Conservation (phyloP, 1,140 invertebrate species). For the Lamellibrachia luymesi region DNA sequence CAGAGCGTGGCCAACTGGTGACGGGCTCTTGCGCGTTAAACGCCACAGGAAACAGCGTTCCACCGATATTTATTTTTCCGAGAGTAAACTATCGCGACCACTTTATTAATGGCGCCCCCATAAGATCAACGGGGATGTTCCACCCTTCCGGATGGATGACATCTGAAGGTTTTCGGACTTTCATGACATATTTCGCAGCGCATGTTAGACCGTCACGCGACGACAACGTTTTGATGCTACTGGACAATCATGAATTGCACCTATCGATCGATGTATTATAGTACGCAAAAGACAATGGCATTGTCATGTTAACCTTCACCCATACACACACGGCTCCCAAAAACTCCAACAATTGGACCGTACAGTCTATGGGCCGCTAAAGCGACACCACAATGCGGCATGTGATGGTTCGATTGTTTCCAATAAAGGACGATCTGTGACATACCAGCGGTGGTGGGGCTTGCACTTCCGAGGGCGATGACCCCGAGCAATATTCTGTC, state of each 20-base stretch:
- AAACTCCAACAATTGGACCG: constrained; percentile 36
- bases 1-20: not conserved
- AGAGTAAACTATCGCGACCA: not conserved
- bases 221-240: not conserved
- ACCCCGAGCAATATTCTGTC: not conserved
- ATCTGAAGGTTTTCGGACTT: not conserved
- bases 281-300: constrained; percentile 31
- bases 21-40: not conserved
- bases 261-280: constrained; percentile 23
- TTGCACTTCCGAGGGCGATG: not conserved
- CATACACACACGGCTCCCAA: constrained; percentile 36
- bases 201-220: not conserved
- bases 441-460: constrained; percentile 41
- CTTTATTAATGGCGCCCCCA: not conserved
- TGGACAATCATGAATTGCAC: constrained; percentile 37
- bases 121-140: not conserved
- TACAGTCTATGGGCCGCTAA: constrained; percentile 35
- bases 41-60: constrained; percentile 7
- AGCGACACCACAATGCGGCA: constrained; percentile 28
- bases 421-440: constrained; percentile 59
- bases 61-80: constrained; percentile 1
- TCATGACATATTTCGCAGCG: not conserved
- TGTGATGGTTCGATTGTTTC: constrained; percentile 59
- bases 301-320: constrained; percentile 34
- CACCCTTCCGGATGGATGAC: constrained; percentile 8